phyloP scores from a whole-genome alignment of 2,113 vertebrate species.

The Seriola rivoliana region DNA sequence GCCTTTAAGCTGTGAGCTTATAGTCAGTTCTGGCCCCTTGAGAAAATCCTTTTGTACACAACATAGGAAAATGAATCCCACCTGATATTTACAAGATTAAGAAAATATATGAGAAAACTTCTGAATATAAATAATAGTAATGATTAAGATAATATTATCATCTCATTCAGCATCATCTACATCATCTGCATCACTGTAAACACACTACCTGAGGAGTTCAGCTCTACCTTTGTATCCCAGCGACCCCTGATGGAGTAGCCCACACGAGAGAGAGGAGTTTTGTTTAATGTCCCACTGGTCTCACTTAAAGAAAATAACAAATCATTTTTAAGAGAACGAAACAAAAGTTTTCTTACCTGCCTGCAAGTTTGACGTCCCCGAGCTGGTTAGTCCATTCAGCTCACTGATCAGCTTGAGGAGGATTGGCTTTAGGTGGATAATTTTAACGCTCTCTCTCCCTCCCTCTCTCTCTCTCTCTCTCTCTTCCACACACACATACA shows the following conservation, averaged over 20 bases:
- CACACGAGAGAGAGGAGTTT: background rate
- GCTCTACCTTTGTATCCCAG: background rate
- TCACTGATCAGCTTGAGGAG: constrained; percentile 76
- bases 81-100: background rate
- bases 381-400: constrained; percentile 59
- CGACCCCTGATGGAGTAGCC: background rate
- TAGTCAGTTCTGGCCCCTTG: background rate
- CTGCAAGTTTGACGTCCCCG: constrained; percentile 16
- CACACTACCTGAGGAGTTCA: background rate
- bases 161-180: background rate
- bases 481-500: background rate
- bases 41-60: constrained; percentile 1
- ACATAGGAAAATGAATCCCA: background rate
- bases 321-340: background rate
- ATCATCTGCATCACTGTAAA: background rate
- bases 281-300: background rate
- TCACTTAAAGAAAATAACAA: background rate
- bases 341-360: constrained; percentile 64
- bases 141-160: background rate
- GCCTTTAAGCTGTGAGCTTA: constrained; percentile 10
- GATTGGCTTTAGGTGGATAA: constrained; percentile 77
- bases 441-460: constrained; percentile 56
- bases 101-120: background rate
- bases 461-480: constrained; percentile 22
- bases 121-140: background rate